These are phyloP conservation scores for Sturnira hondurensis DNA, from an alignment of 2,113 vertebrate genomes.

Conservation along the genomic window DNA sequence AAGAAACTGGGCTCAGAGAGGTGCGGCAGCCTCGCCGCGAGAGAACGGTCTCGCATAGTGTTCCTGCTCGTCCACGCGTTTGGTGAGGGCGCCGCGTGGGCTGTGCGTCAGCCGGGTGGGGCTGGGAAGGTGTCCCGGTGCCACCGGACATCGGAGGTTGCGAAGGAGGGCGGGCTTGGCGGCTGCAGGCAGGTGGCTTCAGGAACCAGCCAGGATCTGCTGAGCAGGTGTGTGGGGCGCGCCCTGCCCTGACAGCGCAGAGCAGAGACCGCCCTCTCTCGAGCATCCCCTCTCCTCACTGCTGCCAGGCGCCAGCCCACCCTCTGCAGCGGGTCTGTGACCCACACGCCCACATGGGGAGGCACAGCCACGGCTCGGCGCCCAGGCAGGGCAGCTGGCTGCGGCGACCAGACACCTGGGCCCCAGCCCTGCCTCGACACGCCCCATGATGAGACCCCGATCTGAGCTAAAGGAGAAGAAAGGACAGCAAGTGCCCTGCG, in stretches of 20 bases:
- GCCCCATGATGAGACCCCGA: fast-evolving
- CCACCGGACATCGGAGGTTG: fast-evolving
- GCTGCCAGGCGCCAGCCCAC: fast-evolving
- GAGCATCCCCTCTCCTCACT: fast-evolving
- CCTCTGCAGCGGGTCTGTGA: fast-evolving
- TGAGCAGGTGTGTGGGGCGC: fast-evolving
- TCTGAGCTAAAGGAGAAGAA: fast-evolving
- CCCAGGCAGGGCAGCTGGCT: fast-evolving
- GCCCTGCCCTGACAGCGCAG: fast-evolving
- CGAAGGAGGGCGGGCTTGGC: fast-evolving
- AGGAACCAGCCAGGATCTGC: fast-evolving
- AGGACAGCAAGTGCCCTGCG: neutral
- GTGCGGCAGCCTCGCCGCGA: fast-evolving
- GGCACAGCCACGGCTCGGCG: fast-evolving
- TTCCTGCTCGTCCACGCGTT: fast-evolving
- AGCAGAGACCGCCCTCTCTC: fast-evolving
- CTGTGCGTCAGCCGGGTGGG: fast-evolving
- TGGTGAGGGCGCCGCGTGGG: fast-evolving
- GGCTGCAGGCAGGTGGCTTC: fast-evolving
- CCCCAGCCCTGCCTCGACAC: fast-evolving
- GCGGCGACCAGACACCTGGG: fast-evolving
- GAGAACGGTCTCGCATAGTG: fast-evolving
- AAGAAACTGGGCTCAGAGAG: neutral
- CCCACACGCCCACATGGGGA: fast-evolving
- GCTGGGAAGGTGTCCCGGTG: neutral